Conservation (phyloP, 2,797 vertebrate species). For the Mus caroli region DNA sequence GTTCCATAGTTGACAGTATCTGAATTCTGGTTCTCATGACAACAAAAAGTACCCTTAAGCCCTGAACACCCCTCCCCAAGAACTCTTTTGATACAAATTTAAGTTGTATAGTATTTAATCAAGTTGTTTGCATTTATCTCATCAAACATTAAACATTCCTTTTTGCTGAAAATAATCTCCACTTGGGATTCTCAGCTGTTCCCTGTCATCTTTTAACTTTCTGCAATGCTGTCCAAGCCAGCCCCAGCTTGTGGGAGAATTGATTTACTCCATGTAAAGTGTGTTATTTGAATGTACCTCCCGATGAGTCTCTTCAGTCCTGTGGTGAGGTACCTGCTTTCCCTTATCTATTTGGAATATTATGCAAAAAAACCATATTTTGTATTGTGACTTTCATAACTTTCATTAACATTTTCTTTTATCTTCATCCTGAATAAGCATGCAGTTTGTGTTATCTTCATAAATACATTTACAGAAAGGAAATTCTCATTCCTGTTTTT, state of each 20-base stretch:
- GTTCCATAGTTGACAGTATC: too few species aligned
- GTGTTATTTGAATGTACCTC: neutral
- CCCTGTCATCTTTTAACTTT: neutral
- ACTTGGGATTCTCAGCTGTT: neutral
- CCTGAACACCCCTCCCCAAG: neutral
- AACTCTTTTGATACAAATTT: neutral
- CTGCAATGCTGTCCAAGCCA: neutral
- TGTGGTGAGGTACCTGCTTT: neutral
- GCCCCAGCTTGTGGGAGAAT: neutral
- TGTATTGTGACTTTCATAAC: neutral
- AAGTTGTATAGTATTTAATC: neutral
- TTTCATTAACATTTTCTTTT: constrained; percentile 25
- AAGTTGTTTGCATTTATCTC: neutral
- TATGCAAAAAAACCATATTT: neutral
- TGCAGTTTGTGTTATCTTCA: neutral
- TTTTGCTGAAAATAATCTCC: neutral
- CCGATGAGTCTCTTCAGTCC: neutral
- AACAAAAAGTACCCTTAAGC: neutral
- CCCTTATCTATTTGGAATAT: neutral
- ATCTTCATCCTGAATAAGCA: neutral
- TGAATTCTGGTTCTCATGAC: neutral
- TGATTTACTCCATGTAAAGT: neutral
- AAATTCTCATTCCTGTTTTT: neutral
- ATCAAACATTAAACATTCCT: neutral
- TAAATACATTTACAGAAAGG: neutral